Evolutionary conservation across 2,797 vertebrate species (phyloP).

Genomic region (Morus bassanus): DNA sequence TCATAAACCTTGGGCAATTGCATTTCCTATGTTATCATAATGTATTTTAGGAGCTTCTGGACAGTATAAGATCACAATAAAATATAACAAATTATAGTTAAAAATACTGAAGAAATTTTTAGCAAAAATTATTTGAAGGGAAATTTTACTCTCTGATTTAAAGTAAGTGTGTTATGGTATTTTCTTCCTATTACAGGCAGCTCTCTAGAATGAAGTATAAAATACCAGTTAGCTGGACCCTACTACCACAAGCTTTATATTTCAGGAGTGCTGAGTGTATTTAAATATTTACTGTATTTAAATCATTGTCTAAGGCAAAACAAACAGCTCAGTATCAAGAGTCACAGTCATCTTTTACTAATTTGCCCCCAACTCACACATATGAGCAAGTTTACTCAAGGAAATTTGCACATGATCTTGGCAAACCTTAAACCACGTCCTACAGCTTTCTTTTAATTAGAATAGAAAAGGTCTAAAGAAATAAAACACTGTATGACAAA

Average conservation of each 20-base stretch:
- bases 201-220: background rate
- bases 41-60: background rate
- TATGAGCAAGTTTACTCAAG: background rate
- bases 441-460: background rate
- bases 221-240: background rate
- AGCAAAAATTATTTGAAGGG: background rate
- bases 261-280: background rate
- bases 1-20: background rate
- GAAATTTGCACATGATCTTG: background rate
- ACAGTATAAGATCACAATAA: background rate
- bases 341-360: background rate
- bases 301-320: background rate
- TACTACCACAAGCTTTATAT: background rate
- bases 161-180: background rate
- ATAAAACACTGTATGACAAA: background rate
- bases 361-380: background rate
- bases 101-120: background rate
- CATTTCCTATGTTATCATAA: background rate
- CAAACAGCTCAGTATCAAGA: background rate
- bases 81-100: background rate
- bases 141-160: background rate
- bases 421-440: background rate
- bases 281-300: background rate
- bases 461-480: background rate
- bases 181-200: background rate